A percentile compares a stretch with the other conserved stretches of the same genome.
phyloP scores from a whole-genome alignment of 2,113 vertebrate genomes.

The Zapus hudsonius region DNA sequence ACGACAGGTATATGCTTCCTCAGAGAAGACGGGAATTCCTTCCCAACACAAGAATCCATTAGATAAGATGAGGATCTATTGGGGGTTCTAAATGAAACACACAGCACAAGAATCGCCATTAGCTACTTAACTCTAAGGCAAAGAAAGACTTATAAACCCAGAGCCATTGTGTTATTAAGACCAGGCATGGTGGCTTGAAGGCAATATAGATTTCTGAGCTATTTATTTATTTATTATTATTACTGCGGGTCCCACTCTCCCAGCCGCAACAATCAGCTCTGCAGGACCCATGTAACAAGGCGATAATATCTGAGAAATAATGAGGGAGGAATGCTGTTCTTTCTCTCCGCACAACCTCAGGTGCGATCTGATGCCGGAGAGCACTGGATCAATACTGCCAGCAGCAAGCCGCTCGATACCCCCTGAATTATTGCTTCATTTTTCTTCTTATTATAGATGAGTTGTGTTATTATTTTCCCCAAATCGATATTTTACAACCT shows the following conservation, averaged over 20 bases:
- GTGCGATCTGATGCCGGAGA: slow-evolving; percentile 94
- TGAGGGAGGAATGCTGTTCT: slow-evolving; percentile 85
- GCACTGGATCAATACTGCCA: slow-evolving; percentile 92
- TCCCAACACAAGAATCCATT: slow-evolving; percentile 22
- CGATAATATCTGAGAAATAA: slow-evolving; percentile 93
- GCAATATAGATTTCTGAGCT: slow-evolving; percentile 74
- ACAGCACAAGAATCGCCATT: not conserved
- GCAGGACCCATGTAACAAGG: slow-evolving; percentile 92
- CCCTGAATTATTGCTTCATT: slow-evolving; percentile 99
- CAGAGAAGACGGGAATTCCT: not conserved
- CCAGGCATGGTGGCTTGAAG: slow-evolving; percentile 63
- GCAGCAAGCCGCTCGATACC: slow-evolving; percentile 94
- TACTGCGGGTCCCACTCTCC: slow-evolving; percentile 67
- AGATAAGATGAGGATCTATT: slow-evolving; percentile 9
- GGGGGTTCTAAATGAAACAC: slow-evolving; percentile 36
- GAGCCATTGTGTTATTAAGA: slow-evolving; percentile 54
- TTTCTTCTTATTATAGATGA: slow-evolving; percentile 99
- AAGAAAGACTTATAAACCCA: slow-evolving; percentile 36
- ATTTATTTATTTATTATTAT: slow-evolving; percentile 82
- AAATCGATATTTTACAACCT: slow-evolving; percentile 99
- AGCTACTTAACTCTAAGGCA: slow-evolving; percentile 48
- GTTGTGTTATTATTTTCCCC: slow-evolving; percentile 93
- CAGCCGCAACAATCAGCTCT: slow-evolving; percentile 83
- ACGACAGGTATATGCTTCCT: slow-evolving; percentile 21
- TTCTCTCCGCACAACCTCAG: slow-evolving; percentile 90